phyloP scores from a whole-genome alignment of 2,113 vertebrate species.

The Ornithorhynchus anatinus region DNA sequence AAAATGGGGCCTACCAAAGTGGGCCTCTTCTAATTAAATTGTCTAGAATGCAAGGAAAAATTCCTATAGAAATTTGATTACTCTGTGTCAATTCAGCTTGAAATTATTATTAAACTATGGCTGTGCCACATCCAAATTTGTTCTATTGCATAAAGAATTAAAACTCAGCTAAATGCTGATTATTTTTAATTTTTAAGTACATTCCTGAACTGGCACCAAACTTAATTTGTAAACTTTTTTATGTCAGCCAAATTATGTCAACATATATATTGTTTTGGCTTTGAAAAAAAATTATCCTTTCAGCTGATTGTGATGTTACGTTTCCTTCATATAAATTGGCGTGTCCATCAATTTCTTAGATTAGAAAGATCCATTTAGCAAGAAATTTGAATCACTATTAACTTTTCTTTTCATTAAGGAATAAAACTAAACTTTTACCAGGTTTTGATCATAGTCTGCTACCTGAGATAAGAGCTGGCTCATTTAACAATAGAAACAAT shows the following conservation, averaged over 20 bases:
- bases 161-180: slow-evolving; percentile 46
- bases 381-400: not conserved
- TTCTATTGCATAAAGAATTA: slow-evolving; percentile 43
- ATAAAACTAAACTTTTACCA: not conserved
- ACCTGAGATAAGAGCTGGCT: slow-evolving; percentile 29
- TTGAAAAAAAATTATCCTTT: not conserved
- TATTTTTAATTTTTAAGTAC: slow-evolving; percentile 40
- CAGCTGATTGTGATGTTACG: slow-evolving; percentile 7
- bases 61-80: slow-evolving; percentile 38
- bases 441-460: slow-evolving; percentile 15
- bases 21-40: slow-evolving; percentile 33
- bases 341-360: not conserved
- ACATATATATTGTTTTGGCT: not conserved
- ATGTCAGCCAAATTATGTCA: not conserved
- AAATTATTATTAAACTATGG: slow-evolving; percentile 36
- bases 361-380: not conserved
- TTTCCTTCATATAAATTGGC: slow-evolving; percentile 1
- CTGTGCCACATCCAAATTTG: slow-evolving; percentile 38
- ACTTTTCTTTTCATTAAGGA: slow-evolving; percentile 8
- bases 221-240: slow-evolving; percentile 5
- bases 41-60: slow-evolving; percentile 34
- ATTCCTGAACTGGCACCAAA: not conserved
- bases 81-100: slow-evolving; percentile 39
- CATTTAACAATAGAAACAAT: slow-evolving; percentile 34
- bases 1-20: slow-evolving; percentile 31